A percentile compares a stretch with the other conserved stretches of the same genome.
These are phyloP conservation scores for Haliclona indistincta DNA, from an alignment of 37 sponge, comb jelly and placozoan species.

Conservation along the genomic window DNA sequence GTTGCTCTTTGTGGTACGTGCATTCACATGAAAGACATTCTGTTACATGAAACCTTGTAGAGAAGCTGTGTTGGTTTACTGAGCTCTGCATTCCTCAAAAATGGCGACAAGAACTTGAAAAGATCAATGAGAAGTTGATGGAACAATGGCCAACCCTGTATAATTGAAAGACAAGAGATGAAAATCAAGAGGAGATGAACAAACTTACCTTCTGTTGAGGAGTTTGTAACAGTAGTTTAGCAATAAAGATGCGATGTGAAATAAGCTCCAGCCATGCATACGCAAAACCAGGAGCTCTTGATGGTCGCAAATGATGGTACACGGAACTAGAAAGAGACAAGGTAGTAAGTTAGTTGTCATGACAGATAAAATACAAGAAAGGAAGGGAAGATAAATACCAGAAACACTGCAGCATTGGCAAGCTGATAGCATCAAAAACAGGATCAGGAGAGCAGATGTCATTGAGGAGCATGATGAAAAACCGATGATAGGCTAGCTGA, in stretches of 20 bases:
- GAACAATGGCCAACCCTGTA: conserved; percentile 94
- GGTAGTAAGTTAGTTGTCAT: too few relatives aligned
- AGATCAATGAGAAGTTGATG: conserved; percentile 95
- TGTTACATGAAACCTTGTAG: conserved; percentile 76
- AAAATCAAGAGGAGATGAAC: background rate
- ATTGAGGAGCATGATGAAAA: conserved; percentile 96
- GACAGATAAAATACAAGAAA: background rate
- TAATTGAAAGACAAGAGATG: background rate
- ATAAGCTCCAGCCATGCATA: conserved; percentile 99
- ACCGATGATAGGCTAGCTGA: conserved; percentile 96
- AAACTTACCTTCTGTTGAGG: conserved; percentile 80
- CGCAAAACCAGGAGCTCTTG: conserved; percentile 93
- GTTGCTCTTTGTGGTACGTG: background rate
- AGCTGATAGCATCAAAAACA: conserved; percentile 90
- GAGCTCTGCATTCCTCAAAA: conserved; percentile 97
- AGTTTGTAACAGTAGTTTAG: conserved; percentile 83
- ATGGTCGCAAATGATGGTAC: conserved; percentile 89
- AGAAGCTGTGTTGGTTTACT: conserved; percentile 87
- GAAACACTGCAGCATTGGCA: conserved; percentile 83
- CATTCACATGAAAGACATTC: background rate
- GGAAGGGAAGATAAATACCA: conserved; percentile 49
- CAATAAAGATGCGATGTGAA: conserved; percentile 90
- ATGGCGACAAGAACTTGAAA: conserved; percentile 96
- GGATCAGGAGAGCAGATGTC: conserved; percentile 91
- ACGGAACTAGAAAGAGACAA: conserved; percentile 60